These are phyloP conservation scores for Molanna angustata DNA, from an alignment of 2,888 invertebrate species.

Conservation along the genomic window DNA sequence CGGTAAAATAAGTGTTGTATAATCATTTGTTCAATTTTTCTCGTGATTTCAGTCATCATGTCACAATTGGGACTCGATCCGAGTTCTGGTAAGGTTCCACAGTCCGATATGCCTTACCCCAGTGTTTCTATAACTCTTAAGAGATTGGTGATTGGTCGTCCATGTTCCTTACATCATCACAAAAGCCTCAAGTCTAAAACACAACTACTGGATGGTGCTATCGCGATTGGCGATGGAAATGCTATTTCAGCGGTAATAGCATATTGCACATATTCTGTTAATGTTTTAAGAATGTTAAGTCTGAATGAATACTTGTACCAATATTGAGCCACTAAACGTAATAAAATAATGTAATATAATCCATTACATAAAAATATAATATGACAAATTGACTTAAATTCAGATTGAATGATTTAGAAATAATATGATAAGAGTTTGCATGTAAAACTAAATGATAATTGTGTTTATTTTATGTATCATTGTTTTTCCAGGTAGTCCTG, in stretches of 20 bases:
- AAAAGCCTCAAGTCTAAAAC: constrained; percentile 67
- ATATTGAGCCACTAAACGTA: too few relatives aligned
- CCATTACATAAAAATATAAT: too few relatives aligned
- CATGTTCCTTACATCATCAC: constrained; percentile 51
- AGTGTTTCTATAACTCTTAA: constrained; percentile 45
- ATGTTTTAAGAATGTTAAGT: too few relatives aligned
- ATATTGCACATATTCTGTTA: neutral
- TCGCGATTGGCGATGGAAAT: constrained; percentile 73
- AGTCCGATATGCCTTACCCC: constrained; percentile 38
- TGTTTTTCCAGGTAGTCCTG: constrained; percentile 67
- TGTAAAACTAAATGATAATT: too few relatives aligned
- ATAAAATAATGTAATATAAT: too few relatives aligned
- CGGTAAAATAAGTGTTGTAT: too few relatives aligned
- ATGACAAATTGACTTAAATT: too few relatives aligned
- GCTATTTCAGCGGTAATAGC: constrained; percentile 63
- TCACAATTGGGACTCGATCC: constrained; percentile 56
- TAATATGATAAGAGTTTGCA: too few relatives aligned
- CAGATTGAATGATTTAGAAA: too few relatives aligned
- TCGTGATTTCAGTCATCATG: constrained; percentile 44
- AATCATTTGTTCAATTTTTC: neutral
- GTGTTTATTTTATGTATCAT: too few relatives aligned
- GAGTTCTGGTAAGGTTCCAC: constrained; percentile 36
- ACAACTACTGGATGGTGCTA: constrained; percentile 66
- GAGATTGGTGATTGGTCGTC: constrained; percentile 51
- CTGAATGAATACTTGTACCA: too few relatives aligned